Evolutionary conservation across 2,797 vertebrate genomes (phyloP).

Genomic region (Morelia viridis): DNA sequence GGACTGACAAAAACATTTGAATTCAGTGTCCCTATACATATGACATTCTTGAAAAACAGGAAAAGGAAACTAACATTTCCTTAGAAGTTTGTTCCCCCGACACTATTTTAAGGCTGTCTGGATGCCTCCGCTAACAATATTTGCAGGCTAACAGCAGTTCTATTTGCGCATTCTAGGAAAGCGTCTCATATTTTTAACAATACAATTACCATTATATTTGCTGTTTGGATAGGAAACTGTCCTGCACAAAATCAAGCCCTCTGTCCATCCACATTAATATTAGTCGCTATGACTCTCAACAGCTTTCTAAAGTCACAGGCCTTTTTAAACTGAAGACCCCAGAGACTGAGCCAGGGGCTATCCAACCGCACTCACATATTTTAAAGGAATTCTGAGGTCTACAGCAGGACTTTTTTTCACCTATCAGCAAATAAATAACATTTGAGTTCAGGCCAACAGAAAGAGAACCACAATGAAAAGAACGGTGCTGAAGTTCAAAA

Average conservation of each 20-base stretch:
- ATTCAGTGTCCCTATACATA: constrained; percentile 9
- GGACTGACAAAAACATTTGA: constrained; percentile 37
- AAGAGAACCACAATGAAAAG: background rate
- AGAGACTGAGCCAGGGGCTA: background rate
- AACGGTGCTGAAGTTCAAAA: background rate
- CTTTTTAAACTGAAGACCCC: background rate
- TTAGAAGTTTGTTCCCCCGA: constrained; percentile 40
- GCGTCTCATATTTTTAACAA: background rate
- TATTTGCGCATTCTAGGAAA: background rate
- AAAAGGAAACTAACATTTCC: constrained; percentile 64
- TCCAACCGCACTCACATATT: background rate
- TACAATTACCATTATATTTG: background rate
- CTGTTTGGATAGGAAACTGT: background rate
- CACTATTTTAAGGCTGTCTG: constrained; percentile 24
- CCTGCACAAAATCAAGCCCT: no score
- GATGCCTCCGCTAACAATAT: constrained; percentile 13
- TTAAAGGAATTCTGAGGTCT: background rate
- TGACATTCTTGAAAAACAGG: constrained; percentile 64
- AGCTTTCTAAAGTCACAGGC: background rate
- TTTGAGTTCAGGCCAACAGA: background rate
- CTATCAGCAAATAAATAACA: background rate
- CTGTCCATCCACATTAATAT: background rate
- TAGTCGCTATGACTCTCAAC: background rate
- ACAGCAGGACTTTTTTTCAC: background rate
- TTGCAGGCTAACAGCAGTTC: constrained; percentile 31